Base-by-base conservation (phyloP, 2,797 vertebrate genomes). In the Crocodylus rhombifer region DNA sequence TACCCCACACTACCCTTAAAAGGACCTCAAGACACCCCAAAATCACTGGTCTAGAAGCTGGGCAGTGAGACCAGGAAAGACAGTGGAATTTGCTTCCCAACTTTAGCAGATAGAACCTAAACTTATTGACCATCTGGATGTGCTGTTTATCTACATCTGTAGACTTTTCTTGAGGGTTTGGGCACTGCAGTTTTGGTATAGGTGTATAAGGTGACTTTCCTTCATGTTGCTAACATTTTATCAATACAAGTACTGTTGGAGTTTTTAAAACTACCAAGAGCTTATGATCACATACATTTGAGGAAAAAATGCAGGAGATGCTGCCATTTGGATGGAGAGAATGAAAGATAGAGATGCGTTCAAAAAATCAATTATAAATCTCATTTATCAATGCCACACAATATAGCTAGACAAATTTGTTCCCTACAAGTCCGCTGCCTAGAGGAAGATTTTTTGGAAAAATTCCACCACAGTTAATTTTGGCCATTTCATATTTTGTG, bases 281-380 rank as follows among this genome's bases (percentile, higher is more conserved):
- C 25, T 1, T 73, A 3, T 2, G 36, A 17, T 55, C 26, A n/a
- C 5, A 3, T 28, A 89, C 30, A 88, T 55, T 57, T 83, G 25
- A 87, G 89, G 91, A 90, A 91, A 25, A 79, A 83, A 89, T 63
- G 81, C 14, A 82, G 16, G 18, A 91, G n/a, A 14, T 7, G 13
- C 9, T 92, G 78, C 13, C 30, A 80, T 60, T 82, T 76, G 61
- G 63, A 21, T 65, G 79, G 63, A 82, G 82, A 89, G 42, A 89
- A 4, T 16, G 58, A 67, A 80, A 15, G 33, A 56, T 77, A 69
- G 20, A 80, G 2, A 5, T 57, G 14, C 67, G 76, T 80, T 89
- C 62, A 77, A 74, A 92, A 94, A 91, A 76, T 86, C 69, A 92
- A 58, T 84, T 84, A 93, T 1, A 0, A 84, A 78, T 86, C 76